These are phyloP conservation scores for Gymnocheta viridis DNA, from an alignment of 2,888 invertebrate species.

Conservation along the genomic window DNA sequence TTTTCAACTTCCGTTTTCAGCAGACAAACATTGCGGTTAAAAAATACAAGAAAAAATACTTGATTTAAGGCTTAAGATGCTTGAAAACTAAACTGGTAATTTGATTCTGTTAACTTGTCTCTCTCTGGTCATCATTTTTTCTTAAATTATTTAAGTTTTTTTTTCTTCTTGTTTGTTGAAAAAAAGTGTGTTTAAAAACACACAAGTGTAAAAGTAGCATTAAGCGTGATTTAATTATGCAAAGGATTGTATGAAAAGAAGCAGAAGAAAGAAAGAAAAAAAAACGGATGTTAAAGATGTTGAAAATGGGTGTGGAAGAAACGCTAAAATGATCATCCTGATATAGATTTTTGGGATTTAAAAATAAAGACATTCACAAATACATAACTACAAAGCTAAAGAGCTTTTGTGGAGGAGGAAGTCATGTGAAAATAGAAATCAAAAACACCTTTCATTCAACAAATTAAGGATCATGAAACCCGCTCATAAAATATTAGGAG, in stretches of 20 bases:
- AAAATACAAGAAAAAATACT: background rate
- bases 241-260: conserved; percentile 8
- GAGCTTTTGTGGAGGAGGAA: background rate
- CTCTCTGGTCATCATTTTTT: conserved; percentile 34
- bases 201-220: conserved; percentile 32
- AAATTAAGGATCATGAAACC: background rate
- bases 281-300: conserved; percentile 46
- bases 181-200: conserved; percentile 41
- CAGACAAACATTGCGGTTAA: conserved; percentile 52
- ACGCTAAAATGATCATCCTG: background rate
- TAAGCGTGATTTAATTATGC: conserved; percentile 30
- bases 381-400: background rate
- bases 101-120: conserved; percentile 47
- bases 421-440: background rate
- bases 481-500: background rate
- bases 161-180: background rate
- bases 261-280: background rate
- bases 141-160: background rate
- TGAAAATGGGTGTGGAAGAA: conserved; percentile 24
- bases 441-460: background rate
- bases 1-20: conserved; percentile 66
- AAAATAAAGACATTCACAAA: background rate
- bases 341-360: background rate
- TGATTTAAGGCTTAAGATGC: conserved; percentile 55
- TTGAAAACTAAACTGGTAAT: conserved; percentile 58